Percentiles rank a stretch among this genome's conserved stretches.
These are phyloP conservation scores for Mastigias papua DNA, from an alignment of 30 jellyfish, hydroid and myxozoan genomes.

Conservation along the genomic window DNA sequence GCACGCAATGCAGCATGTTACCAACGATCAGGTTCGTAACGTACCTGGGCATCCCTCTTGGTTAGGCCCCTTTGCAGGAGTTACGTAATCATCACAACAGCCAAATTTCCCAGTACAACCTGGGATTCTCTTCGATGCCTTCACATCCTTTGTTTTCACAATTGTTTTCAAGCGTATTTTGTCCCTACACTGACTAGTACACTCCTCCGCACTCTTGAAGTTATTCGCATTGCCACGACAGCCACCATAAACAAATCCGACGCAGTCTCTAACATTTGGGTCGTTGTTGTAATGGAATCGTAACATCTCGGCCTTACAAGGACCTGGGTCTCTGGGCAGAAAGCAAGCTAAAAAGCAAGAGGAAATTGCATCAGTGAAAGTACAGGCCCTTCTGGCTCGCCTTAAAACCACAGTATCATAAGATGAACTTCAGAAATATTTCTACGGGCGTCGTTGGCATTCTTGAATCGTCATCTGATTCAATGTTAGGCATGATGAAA, in stretches of 20 bases:
- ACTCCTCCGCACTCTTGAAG: constrained; percentile 72
- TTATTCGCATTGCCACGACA: constrained; percentile 91
- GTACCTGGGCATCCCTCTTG: constrained; percentile 94
- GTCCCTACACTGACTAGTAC: constrained; percentile 76
- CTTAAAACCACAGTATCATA: too few relatives aligned
- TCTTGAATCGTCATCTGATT: too few relatives aligned
- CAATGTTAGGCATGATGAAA: too few relatives aligned
- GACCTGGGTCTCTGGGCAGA: constrained; percentile 73
- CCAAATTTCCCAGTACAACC: constrained; percentile 88
- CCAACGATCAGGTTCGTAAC: background rate
- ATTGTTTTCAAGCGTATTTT: constrained; percentile 18
- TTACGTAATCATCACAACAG: constrained; percentile 91
- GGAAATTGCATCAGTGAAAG: too few relatives aligned
- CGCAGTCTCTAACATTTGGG: constrained; percentile 62
- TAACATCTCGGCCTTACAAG: constrained; percentile 48
- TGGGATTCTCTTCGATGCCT: constrained; percentile 20
- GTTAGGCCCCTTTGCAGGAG: constrained; percentile 85
- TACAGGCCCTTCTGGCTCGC: too few relatives aligned
- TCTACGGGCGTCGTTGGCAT: too few relatives aligned
- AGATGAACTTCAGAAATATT: too few relatives aligned
- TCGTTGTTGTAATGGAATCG: constrained; percentile 69
- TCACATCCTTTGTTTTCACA: constrained; percentile 11
- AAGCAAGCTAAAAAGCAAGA: constrained; percentile 50
- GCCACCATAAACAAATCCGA: constrained; percentile 78
- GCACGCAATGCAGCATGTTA: too few relatives aligned